Conservation (phyloP, 2,888 invertebrate genomes). For the Malacosoma neustria region DNA sequence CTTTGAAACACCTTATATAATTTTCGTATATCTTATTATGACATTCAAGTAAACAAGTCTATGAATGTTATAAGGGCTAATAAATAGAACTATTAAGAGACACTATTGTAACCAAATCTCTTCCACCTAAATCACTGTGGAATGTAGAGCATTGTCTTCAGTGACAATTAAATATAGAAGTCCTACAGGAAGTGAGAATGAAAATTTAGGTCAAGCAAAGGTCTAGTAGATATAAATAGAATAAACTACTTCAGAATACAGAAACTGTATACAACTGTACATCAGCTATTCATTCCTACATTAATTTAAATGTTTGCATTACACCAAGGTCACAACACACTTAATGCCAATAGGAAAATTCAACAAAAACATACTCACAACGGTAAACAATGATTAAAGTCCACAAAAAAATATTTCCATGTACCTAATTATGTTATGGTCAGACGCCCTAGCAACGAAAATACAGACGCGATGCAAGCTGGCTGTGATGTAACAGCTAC, state of each 20-base stretch:
- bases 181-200: conserved; percentile 45
- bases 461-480: conserved; percentile 30
- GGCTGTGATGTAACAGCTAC: conserved; percentile 60
- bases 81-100: conserved; percentile 6
- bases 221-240: conserved; percentile 41
- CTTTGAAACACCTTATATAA: background rate
- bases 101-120: conserved; percentile 11
- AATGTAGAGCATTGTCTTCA: conserved; percentile 41
- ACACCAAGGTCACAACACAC: conserved; percentile 11
- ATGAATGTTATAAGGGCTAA: background rate
- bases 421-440: conserved; percentile 36
- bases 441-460: conserved; percentile 35
- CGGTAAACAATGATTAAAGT: conserved; percentile 19
- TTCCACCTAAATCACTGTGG: conserved; percentile 14
- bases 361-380: conserved; percentile 22
- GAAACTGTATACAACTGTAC: conserved; percentile 4
- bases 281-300: conserved; percentile 2
- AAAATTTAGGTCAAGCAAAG: conserved; percentile 55
- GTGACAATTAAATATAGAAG: conserved; percentile 53
- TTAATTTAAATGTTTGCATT: conserved; percentile 3
- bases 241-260: conserved; percentile 11
- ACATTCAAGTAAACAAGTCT: background rate
- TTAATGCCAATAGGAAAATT: conserved; percentile 2
- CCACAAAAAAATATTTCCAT: conserved; percentile 17
- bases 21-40: background rate